Evolutionary conservation across 2,888 invertebrate genomes (phyloP).

Genomic region (Formica aserva): DNA sequence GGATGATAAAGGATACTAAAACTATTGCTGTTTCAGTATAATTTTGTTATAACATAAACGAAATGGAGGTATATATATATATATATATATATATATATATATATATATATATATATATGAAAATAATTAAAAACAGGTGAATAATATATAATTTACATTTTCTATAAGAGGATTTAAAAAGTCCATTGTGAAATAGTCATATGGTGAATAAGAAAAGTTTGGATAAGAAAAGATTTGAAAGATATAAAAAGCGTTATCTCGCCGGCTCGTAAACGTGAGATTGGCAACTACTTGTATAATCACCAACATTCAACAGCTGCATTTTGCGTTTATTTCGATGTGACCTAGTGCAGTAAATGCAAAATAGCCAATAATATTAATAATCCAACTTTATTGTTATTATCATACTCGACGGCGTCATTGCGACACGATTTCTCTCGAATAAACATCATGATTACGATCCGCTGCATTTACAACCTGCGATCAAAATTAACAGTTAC

Average conservation of each 20-base stretch:
- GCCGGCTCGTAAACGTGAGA: not conserved
- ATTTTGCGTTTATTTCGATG: slow-evolving; percentile 7
- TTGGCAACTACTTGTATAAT: not conserved
- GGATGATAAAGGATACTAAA: not conserved
- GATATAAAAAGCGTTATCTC: slow-evolving; percentile 2
- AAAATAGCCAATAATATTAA: slow-evolving; percentile 33
- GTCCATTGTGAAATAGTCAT: not conserved
- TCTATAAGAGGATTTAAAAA: not conserved
- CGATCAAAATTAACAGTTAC: slow-evolving; percentile 35
- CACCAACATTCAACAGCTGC: not conserved
- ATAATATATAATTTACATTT: not conserved
- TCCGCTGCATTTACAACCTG: not conserved
- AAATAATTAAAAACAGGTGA: not conserved
- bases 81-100: no score
- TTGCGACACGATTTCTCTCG: slow-evolving; percentile 10
- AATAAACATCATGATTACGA: slow-evolving; percentile 32
- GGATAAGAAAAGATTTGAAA: not conserved
- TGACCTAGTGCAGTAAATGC: not conserved
- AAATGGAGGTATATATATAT: no score
- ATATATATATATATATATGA: no score
- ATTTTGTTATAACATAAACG: not conserved
- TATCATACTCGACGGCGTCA: slow-evolving; percentile 13
- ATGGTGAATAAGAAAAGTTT: slow-evolving; percentile 2
- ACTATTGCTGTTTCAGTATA: not conserved
- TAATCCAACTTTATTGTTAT: slow-evolving; percentile 19